Base-by-base conservation (phyloP, 2,797 vertebrate species). In the Ambastaia sidthimunki region DNA sequence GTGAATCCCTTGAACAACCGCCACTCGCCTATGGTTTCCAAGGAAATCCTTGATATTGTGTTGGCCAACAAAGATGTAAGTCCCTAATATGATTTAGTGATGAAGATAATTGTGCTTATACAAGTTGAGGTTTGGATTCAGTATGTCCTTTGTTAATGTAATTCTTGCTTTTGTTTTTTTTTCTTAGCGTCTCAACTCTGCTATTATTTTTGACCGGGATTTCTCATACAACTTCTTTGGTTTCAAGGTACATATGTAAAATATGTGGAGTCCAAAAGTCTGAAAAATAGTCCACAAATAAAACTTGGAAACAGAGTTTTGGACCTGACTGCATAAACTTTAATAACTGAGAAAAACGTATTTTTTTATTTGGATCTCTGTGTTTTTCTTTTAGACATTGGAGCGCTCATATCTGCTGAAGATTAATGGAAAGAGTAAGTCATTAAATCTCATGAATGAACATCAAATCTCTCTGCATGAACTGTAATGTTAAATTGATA, bases 171-270 rank as follows among this genome's bases (percentile, higher is more conserved):
- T 16, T 19, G 57, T 55, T 5, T 37, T 5, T 37, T 5, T 4
- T 5, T 13, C 66, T 1, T 62, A 96, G 95, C 96, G 97, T 68
- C 93, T 99, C 60, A 99, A 99, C 89, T 99, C 98, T 0, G 94
- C 97, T 74, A 99, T 99, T 50, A 99, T 99, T 84, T 99, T 90
- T 0, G 98, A 99, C 87, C 88, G 98, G 72, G 98, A 99, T 86
- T 99, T 99, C 90, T 97, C 96, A 86, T 99, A 99, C 86, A 99
- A 99, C 89, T 99, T 97, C 88, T 99, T 99, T 65, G 98, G 98
- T 41, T 99, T 99, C 88, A 99, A 99, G 94, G 95, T 96, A 88
- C 16, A 11, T 44, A 25, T 67, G 4, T 16, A 11, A 7, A 59
- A 68, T n/a, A 31, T 9, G 28, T 1, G n/a, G 25, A 34, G 19